A percentile compares a stretch with the other conserved stretches of the same genome.
Evolutionary conservation across 1,140 invertebrate genomes (phyloP).

Genomic region (Melanaphis sacchari): DNA sequence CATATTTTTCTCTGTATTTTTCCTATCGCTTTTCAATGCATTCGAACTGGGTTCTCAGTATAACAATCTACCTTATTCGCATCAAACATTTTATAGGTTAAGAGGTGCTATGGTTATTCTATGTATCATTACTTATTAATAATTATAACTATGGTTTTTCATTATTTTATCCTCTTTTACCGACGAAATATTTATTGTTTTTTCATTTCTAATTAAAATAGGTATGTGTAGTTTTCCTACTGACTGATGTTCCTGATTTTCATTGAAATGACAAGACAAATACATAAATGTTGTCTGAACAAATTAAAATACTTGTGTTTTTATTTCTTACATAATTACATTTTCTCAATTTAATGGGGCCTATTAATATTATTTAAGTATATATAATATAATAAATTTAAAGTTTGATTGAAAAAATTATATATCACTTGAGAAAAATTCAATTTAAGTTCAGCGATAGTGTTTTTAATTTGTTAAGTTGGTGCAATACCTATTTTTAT

Average conservation of each 20-base stretch:
- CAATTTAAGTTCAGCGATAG: not conserved
- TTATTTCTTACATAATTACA: not conserved
- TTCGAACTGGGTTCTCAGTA: not conserved
- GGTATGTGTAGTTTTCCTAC: not conserved
- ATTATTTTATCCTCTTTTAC: not conserved
- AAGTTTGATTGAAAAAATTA: not conserved
- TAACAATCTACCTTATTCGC: not conserved
- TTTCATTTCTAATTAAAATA: no score
- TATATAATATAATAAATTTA: not conserved
- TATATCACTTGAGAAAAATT: not conserved
- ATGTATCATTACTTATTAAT: not conserved
- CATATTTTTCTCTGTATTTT: not conserved
- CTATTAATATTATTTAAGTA: not conserved
- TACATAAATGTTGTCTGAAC: not conserved
- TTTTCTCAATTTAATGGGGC: not conserved
- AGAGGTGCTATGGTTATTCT: not conserved
- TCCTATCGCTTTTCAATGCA: not conserved
- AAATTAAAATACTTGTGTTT: not conserved
- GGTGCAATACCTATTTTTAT: no score
- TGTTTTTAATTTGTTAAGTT: not conserved
- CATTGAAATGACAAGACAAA: not conserved
- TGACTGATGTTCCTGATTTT: not conserved
- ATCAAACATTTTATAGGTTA: not conserved
- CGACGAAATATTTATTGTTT: not conserved
- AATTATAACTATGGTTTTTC: not conserved